phyloP scores from a whole-genome alignment of 2,113 vertebrate genomes.

The Heterocephalus glaber region DNA sequence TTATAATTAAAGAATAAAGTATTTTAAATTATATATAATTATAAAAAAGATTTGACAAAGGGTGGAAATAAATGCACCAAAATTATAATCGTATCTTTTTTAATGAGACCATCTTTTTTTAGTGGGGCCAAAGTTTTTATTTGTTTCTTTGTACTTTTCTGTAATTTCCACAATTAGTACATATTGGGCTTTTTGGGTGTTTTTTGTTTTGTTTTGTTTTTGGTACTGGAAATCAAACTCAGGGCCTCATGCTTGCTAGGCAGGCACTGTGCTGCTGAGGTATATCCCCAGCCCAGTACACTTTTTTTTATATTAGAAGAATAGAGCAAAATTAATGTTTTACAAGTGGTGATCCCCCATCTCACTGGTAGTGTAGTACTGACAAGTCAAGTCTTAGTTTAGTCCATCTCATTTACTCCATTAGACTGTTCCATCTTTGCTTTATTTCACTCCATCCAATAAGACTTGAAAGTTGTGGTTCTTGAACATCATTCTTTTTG shows the following conservation, averaged over 20 bases:
- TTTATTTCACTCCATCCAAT: not conserved
- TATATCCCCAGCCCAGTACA: no score
- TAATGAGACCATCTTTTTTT: not conserved
- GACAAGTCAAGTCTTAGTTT: conserved; percentile 7
- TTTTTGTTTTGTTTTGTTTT: no score
- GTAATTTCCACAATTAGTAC: not conserved
- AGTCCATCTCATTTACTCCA: not conserved
- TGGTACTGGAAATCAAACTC: no score
- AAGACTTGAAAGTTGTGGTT: not conserved
- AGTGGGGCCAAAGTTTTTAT: not conserved
- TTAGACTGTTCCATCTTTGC: not conserved
- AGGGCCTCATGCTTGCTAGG: no score
- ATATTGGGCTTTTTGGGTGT: no score
- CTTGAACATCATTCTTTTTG: not conserved
- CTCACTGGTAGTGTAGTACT: not conserved
- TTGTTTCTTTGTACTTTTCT: conserved; percentile 45
- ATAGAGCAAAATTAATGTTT: not conserved
- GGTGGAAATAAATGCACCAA: not conserved
- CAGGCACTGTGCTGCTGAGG: no score
- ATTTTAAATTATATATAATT: conserved; percentile 44
- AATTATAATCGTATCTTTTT: conserved; percentile 2
- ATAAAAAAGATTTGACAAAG: not conserved
- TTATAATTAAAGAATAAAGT: not conserved
- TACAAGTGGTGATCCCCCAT: not conserved
- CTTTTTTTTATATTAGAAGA: conserved; percentile 13